Conservation (phyloP, 2,113 vertebrate species). For the Periophthalmodon schlosseri region DNA sequence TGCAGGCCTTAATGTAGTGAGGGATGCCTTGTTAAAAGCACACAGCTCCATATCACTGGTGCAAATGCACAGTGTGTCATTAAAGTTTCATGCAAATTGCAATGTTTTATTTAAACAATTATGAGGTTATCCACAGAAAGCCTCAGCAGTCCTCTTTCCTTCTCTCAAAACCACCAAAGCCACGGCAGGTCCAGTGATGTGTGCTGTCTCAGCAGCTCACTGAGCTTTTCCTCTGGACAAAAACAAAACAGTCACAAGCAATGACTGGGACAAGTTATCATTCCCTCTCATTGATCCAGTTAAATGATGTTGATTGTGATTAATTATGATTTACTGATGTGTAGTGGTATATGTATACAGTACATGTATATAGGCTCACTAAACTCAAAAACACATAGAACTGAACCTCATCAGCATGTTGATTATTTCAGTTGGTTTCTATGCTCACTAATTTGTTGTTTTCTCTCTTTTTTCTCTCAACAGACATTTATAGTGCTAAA, state of each 20-base stretch:
- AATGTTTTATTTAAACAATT: conserved; percentile 81
- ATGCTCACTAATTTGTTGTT: conserved; percentile 15
- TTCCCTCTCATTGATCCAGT: neutral
- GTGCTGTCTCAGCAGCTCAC: neutral
- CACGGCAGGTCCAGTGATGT: conserved; percentile 4
- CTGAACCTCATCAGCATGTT: neutral
- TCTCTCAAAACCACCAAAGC: conserved; percentile 28
- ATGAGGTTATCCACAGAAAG: conserved; percentile 66
- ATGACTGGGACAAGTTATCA: conserved; percentile 40
- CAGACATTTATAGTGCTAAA: conserved; percentile 99
- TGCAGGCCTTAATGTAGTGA: conserved; percentile 60
- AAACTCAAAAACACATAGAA: neutral
- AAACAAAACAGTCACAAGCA: neutral
- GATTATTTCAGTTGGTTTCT: neutral
- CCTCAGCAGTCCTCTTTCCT: conserved; percentile 33
- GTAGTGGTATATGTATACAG: neutral
- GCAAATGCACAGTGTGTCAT: conserved; percentile 71
- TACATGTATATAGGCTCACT: neutral
- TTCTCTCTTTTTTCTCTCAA: conserved; percentile 67
- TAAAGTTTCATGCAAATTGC: conserved; percentile 72
- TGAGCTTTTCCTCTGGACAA: neutral
- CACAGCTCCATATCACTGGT: conserved; percentile 63
- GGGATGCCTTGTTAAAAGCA: conserved; percentile 68
- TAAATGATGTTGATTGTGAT: neutral
- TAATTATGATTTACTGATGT: neutral